Conservation (phyloP, 1,140 invertebrate genomes). For the Muscidifurax raptorellus region DNA sequence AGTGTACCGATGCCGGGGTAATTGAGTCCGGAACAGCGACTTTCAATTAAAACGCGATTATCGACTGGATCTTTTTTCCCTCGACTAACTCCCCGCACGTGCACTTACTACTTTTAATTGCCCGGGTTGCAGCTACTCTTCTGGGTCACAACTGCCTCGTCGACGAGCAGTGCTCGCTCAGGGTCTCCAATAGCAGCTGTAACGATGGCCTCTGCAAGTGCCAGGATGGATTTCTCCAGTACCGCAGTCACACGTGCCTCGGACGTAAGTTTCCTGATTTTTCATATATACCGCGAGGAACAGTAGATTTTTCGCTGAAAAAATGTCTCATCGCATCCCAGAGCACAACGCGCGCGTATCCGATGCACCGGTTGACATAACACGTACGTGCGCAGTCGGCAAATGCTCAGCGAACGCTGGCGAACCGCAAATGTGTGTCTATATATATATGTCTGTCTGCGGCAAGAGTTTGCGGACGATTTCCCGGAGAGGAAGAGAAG, state of each 20-base stretch:
- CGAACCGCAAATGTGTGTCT: neutral
- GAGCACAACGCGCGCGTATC: too few relatives aligned
- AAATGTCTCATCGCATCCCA: too few relatives aligned
- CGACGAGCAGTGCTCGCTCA: slow-evolving; percentile 85
- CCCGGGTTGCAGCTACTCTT: slow-evolving; percentile 81
- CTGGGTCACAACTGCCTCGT: slow-evolving; percentile 84
- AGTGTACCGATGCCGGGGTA: neutral
- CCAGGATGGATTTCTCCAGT: slow-evolving; percentile 87
- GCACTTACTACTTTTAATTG: neutral
- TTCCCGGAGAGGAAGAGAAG: neutral
- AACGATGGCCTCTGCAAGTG: slow-evolving; percentile 85
- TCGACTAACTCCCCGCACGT: too few relatives aligned
- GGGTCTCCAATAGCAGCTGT: slow-evolving; percentile 87
- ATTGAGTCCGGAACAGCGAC: slow-evolving; percentile 8
- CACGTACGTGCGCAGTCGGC: neutral
- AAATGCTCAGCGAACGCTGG: neutral
- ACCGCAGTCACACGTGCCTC: slow-evolving; percentile 90
- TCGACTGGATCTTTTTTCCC: too few relatives aligned
- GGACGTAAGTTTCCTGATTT: slow-evolving; percentile 87
- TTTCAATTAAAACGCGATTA: slow-evolving; percentile 45
- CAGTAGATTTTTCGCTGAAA: too few relatives aligned
- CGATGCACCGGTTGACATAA: neutral
- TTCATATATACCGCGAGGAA: rapidly evolving
- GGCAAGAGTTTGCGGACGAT: slow-evolving; percentile 5
- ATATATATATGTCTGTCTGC: neutral